Base-by-base conservation (phyloP, 2,113 vertebrate genomes). In the Tonatia bakeri region DNA sequence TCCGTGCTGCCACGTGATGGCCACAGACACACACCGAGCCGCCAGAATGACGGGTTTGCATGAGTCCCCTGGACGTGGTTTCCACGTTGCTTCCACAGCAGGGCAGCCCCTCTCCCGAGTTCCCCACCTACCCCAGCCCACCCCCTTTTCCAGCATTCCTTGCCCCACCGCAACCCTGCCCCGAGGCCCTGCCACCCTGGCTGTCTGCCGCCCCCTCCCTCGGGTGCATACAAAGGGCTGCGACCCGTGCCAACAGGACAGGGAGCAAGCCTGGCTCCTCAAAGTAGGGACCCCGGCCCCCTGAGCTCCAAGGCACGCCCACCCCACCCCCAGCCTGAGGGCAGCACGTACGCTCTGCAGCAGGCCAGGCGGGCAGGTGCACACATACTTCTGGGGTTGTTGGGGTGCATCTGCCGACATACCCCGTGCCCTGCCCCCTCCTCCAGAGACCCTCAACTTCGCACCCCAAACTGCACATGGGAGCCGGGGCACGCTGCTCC, bases 331-430 rank as follows among this genome's bases (percentile, higher is more conserved):
- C 40, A 13, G 6, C 20, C 7, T 0, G 43, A 59, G 89, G 56
- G 59, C 73, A 17, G 61, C 64, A 20, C 20, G 52, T 59, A 47
- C 16, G 43, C 76, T 90, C 82, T 65, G 11, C 38, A 14, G 47
- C 20, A 38, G 61, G 54, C 80, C 95, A 80, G 45, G 83, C 67
- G 79, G 87, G 87, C 90, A n/a, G 81, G 38, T 96, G 87, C n/a
- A 28, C 73, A 75, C 81, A 70, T 61, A 10, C 0, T 54, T 52
- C 67, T 45, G 59, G 40, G 12, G 91, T 16, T 64, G 38, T 31
- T 5, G 31, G 40, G 67, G 7, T 38, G 40, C 2, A 0, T 70
- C 89, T 87, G 91, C 79, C 90, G 70, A 38, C 91, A 26, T 54
- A 5, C 79, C 50, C 52, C 2, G 3, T 1, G 1, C 1, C 0